Evolutionary conservation across 2,797 vertebrate species (phyloP).

Genomic region (Anabacerthia variegaticeps): DNA sequence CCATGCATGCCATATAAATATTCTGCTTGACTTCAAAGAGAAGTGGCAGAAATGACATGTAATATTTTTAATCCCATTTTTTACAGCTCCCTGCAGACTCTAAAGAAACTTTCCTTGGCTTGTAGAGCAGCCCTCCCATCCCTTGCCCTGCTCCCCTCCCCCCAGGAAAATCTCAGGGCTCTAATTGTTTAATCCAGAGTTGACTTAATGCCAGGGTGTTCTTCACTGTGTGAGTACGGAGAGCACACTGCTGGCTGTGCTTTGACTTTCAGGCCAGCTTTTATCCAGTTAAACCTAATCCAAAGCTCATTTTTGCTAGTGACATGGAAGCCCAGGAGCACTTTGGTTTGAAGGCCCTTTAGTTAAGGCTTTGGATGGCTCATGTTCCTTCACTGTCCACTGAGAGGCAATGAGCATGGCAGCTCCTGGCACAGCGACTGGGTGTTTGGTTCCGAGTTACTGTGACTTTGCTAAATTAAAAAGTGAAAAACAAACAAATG

Average conservation of each 20-base stretch:
- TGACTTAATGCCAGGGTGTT: conserved; percentile 59
- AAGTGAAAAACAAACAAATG: conserved; percentile 49
- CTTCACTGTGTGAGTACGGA: conserved; percentile 5
- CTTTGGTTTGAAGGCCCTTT: conserved; percentile 6
- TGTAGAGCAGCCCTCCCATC: conserved; percentile 21
- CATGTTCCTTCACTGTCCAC: not conserved
- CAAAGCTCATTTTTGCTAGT: conserved; percentile 40
- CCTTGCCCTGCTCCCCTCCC: not conserved
- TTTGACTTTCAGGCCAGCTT: conserved; percentile 40
- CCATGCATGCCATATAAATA: conserved; percentile 54
- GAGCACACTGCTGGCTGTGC: conserved; percentile 26
- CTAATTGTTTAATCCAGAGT: conserved; percentile 64
- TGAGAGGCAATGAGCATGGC: not conserved
- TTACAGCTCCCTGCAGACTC: conserved; percentile 66
- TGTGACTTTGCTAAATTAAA: conserved; percentile 44
- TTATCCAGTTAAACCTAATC: conserved; percentile 59
- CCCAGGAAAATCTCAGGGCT: conserved; percentile 51
- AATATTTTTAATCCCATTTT: conserved; percentile 69
- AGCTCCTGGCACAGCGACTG: not conserved
- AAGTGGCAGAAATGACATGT: conserved; percentile 58
- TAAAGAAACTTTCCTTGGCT: conserved; percentile 62
- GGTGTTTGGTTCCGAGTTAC: not conserved
- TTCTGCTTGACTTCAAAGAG: conserved; percentile 60
- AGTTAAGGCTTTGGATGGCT: not conserved
- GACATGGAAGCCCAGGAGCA: conserved; percentile 22